Evolutionary conservation across 2,113 vertebrate species (phyloP), one percentile per base, ranked within the genome.

Genomic region (Equus przewalskii): DNA sequence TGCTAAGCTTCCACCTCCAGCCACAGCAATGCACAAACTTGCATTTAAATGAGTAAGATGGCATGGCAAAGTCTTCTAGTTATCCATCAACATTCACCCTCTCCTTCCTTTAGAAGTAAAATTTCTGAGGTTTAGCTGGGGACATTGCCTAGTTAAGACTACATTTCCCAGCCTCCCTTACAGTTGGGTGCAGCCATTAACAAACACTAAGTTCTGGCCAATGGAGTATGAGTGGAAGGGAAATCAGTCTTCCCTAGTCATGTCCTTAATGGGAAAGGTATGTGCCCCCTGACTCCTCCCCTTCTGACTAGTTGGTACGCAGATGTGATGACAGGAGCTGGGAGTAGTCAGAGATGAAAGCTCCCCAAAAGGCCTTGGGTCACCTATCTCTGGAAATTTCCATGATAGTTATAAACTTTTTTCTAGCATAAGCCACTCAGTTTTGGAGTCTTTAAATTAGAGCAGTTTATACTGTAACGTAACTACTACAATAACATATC

Each of bases 401-500:
- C 81, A 44, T 30, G 56, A 87, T 6, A n/a, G 41, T 78, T 88
- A 44, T 56, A 73, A 49, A 80, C 24, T 67, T 85, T 24, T 69
- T 89, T 92, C 73, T 89, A 70, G 15, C 9, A 2, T 67, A 80
- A 69, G 26, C 33, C 75, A 93, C 64, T 91, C 24, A 80, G 44
- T 49, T 83, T 84, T 67, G 24, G 51, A 78, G 22, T 88, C 12
- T 78, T 36, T 78, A 5, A n/a, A 18, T n/a, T 69, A 88, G 5
- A 88, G 8, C 21, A 81, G 64, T 65, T 89, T 97, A 83, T 89
- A 78, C 46, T 44, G 30, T 54, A 82, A 90, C 15, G 76, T 81
- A 70, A 72, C 51, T 72, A 67, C 18, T 22, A 3, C 2, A 24
- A 33, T 44, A 81, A n/a, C 21, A 44, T 36, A 60, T 73, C 13